Conservation (phyloP, 2,797 vertebrate genomes). For the Antennarius maculatus region DNA sequence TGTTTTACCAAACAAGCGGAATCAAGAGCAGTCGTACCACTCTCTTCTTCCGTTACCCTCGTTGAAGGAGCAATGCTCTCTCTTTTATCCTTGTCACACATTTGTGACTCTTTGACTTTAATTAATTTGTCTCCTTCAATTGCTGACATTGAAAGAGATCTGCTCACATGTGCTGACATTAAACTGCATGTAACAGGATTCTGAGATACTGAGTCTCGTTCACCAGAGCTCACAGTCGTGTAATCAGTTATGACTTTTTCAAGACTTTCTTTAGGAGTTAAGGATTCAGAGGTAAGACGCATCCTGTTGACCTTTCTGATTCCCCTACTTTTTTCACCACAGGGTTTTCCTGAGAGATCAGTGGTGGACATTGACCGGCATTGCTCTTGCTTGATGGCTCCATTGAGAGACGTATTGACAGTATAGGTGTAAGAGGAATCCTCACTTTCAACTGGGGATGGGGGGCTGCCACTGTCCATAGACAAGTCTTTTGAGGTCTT, state of each 20-base stretch:
- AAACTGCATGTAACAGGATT: conserved; percentile 25
- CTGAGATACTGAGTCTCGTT: conserved; percentile 50
- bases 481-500: conserved; percentile 62
- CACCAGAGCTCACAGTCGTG: conserved; percentile 22
- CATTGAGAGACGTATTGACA: conserved; percentile 61
- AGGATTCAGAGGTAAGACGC: conserved; percentile 57
- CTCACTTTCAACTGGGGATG: conserved; percentile 79
- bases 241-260: conserved; percentile 21
- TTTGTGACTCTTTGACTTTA: conserved; percentile 40
- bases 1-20: conserved; percentile 77
- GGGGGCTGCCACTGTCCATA: conserved; percentile 65
- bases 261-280: conserved; percentile 39
- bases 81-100: conserved; percentile 33
- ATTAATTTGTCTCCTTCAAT: conserved; percentile 69
- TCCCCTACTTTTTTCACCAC: conserved; percentile 42
- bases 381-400: conserved; percentile 57
- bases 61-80: conserved; percentile 44
- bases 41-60: conserved; percentile 65
- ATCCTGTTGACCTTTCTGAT: conserved; percentile 67
- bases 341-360: conserved; percentile 69
- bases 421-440: conserved; percentile 78
- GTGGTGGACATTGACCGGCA: conserved; percentile 68
- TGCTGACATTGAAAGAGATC: conserved; percentile 81
- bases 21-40: conserved; percentile 54
- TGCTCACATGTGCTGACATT: conserved; percentile 48